Evolutionary conservation across 2,113 vertebrate species (phyloP), one percentile per base, ranked within the genome.

Genomic region (Rhombomys opimus): DNA sequence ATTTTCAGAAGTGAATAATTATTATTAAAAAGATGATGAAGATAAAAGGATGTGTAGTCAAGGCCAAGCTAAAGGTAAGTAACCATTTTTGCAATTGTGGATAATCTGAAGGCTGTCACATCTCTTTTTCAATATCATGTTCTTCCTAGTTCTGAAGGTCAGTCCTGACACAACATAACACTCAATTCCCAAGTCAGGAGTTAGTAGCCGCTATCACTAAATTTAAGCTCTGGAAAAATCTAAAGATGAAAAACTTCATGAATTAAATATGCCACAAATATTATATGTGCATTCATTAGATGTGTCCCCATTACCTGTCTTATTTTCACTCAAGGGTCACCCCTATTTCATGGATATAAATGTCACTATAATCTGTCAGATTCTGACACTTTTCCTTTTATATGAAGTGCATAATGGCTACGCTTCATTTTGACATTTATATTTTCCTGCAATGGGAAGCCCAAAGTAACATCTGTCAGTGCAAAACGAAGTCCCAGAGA

Each of bases 171-270:
- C 9, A 91, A n/a, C 8, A 78, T 11, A 93, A n/a, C 12, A 54
- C 4, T 70, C 30, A 41, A 80, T 80, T 76, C 32, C 7, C 4
- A 46, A 87, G 5, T 82, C 35, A 84, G 30, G 61, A 72, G 20
- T 50, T 30, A 35, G 54, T 38, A 89, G 13, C 7, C 90, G 52
- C 5, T 77, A 50, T 76, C 52, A 93, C 65, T 95, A 93, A 95
- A 93, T 95, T 95, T 89, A 96, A 97, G 63, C 38, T 91, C 75
- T 32, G n/a, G 38, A 27, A 57, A 96, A 93, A 52, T 95, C 82
- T 92, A 76, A 96, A 97, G 35, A 89, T 67, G 23, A 59, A 93
- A 73, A 93, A 73, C 25, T 75, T 94, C 23, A 77, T 59, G 95
- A 95, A 95, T 32, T 92, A 50, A 95, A 85, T 70, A 77, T 88